Base-by-base conservation (phyloP, 1,140 invertebrate species). In the Magallana ariakensis region DNA sequence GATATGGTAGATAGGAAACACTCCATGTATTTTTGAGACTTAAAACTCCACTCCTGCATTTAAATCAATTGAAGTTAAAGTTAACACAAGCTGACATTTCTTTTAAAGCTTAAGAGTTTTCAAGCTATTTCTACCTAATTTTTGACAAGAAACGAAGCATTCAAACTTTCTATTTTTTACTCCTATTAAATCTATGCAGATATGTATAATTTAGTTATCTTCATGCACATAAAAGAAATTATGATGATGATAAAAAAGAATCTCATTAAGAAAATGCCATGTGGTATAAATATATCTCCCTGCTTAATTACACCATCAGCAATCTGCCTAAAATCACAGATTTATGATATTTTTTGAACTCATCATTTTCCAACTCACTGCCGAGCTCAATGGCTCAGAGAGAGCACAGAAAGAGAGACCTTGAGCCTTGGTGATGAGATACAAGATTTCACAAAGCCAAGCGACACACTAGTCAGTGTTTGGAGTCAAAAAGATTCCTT, bases 311-410 rank as follows among this genome's bases (percentile, higher is more conserved):
- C 13, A 70, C 11, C 66, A 70, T 70, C 66, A 26, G 22, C 66
- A 33, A 26, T 70, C 66, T 70, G 66, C 22, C 66, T 26, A 13
- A 70, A 70, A 70, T 70, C 66, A 70, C 13, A 70, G 66, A 70
- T 70, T 70, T 70, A 70, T 22, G 66, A 70, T 70, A 70, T 70
- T 33, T 26, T 26, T 26, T 70, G 13, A 26, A 11, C 66, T 46
- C 22, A 70, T 70, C 66, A 46, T 70, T 70, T 70, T 70, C 66
- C 10, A 19, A 19, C 33, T 26, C 22, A 70, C 19, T 70, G 22
- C 9, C 66, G 22, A 26, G 66, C 66, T 70, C 26, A 70, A 33
- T 70, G 66, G 66, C 66, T 70, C 66, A 70, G 9, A 33, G 22
- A 70, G 7, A 13, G 7, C 33, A 9, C 22, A 11, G 8, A 60